Percentiles rank a stretch among this genome's conserved stretches.
These are phyloP conservation scores for Corbicula japonica DNA, from an alignment of 2,888 invertebrate genomes.

Conservation along the genomic window DNA sequence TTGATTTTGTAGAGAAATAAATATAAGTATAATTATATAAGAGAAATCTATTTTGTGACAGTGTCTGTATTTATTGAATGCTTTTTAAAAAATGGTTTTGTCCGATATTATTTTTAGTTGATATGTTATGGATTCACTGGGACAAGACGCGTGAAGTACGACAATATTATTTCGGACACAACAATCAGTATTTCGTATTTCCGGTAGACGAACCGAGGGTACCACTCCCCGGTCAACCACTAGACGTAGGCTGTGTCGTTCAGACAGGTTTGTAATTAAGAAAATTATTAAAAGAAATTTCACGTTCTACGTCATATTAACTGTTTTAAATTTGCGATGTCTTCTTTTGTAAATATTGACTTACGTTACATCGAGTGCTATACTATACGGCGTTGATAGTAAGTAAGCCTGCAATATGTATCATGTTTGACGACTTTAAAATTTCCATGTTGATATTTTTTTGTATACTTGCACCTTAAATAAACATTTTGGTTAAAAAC, in stretches of 20 bases:
- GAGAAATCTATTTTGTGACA: too few species aligned
- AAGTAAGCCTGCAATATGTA: too few species aligned
- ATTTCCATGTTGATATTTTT: too few species aligned
- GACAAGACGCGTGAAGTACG: neutral
- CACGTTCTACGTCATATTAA: neutral
- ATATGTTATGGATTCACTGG: neutral
- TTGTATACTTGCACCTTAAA: too few species aligned
- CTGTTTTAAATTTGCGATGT: neutral
- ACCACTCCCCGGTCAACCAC: neutral
- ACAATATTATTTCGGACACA: neutral
- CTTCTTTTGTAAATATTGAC: neutral
- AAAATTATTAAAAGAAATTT: neutral
- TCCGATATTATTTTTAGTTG: neutral
- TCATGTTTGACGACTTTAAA: too few species aligned
- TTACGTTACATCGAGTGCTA: too few species aligned
- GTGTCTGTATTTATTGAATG: too few species aligned
- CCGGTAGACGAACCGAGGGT: slow-evolving; percentile 2
- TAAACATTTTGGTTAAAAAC: too few species aligned
- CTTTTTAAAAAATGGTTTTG: too few species aligned
- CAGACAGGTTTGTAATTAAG: neutral
- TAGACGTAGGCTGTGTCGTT: slow-evolving; percentile 1
- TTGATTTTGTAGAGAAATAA: too few species aligned
- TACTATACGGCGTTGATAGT: too few species aligned
- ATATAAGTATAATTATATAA: too few species aligned
- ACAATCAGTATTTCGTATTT: neutral